Conservation (phyloP, 1,140 invertebrate genomes). For the Phenacoccus solenopsis region DNA sequence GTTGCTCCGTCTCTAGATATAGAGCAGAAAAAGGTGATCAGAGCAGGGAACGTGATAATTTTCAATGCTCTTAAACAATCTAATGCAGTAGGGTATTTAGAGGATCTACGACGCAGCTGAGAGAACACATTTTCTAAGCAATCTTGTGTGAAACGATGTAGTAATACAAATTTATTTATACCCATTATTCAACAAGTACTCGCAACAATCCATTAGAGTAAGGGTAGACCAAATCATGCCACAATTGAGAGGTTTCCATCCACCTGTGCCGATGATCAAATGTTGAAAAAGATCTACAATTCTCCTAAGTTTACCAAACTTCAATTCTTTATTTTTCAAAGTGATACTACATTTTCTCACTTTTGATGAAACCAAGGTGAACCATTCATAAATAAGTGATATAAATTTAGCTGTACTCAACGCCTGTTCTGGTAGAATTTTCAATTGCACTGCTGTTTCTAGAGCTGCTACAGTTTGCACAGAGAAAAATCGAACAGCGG, state of each 20-base stretch:
- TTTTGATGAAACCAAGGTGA: not conserved
- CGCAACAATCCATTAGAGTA: constrained; percentile 13
- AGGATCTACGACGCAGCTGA: constrained; percentile 13
- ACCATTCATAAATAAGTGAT: not conserved
- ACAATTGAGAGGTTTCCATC: constrained; percentile 14
- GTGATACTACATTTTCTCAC: not conserved
- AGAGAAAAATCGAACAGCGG: constrained; percentile 5
- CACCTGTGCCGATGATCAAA: not conserved
- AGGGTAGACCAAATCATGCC: constrained; percentile 6
- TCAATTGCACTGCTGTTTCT: not conserved
- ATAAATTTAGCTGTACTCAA: not conserved
- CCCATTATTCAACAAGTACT: not conserved
- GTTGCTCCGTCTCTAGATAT: too few relatives aligned
- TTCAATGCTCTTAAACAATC: not conserved
- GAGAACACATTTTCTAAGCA: constrained; percentile 19
- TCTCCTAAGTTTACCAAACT: not conserved
- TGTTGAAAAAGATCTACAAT: not conserved
- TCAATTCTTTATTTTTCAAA: not conserved
- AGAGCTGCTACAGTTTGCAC: constrained; percentile 1
- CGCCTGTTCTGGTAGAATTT: not conserved
- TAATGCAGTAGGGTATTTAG: not conserved
- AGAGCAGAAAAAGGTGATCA: too few relatives aligned
- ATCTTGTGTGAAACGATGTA: constrained; percentile 19
- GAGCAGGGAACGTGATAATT: too few relatives aligned
- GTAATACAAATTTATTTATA: constrained; percentile 2